phyloP scores from a whole-genome alignment of 2,113 vertebrate species.

The Rousettus leschenaultii region DNA sequence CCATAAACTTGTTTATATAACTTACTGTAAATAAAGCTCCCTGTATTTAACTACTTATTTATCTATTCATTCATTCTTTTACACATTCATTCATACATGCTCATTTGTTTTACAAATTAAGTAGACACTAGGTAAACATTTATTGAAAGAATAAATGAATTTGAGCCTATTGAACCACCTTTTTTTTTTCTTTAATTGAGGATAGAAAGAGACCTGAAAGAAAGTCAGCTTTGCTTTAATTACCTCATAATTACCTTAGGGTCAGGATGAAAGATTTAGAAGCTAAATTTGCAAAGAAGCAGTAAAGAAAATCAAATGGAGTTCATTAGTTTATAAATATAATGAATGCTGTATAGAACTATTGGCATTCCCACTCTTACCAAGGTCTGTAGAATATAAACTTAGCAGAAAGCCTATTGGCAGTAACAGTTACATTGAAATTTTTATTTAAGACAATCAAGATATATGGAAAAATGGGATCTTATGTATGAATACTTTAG shows the following conservation, averaged over 20 bases:
- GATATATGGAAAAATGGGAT: neutral
- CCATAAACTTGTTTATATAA: neutral
- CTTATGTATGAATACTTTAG: neutral
- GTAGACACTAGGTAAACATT: neutral
- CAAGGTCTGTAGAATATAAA: neutral
- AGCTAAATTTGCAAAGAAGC: neutral
- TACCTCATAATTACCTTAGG: neutral
- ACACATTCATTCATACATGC: neutral
- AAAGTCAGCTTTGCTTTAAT: neutral
- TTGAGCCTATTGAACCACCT: neutral
- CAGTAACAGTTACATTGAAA: neutral
- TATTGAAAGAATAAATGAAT: neutral
- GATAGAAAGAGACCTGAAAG: neutral
- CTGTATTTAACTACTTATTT: neutral
- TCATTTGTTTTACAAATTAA: neutral
- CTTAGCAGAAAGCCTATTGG: neutral
- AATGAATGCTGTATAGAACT: neutral
- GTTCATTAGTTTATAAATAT: neutral
- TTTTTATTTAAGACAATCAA: neutral
- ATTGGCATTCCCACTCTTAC: neutral
- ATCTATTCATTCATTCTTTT: neutral
- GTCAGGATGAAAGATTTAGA: neutral
- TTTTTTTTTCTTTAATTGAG: neutral
- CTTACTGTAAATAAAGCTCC: neutral
- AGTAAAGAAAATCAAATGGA: neutral